Percentiles rank a stretch among this genome's conserved stretches.
These are phyloP conservation scores for Trachemys scripta DNA, from an alignment of 2,113 vertebrate genomes.

Conservation along the genomic window DNA sequence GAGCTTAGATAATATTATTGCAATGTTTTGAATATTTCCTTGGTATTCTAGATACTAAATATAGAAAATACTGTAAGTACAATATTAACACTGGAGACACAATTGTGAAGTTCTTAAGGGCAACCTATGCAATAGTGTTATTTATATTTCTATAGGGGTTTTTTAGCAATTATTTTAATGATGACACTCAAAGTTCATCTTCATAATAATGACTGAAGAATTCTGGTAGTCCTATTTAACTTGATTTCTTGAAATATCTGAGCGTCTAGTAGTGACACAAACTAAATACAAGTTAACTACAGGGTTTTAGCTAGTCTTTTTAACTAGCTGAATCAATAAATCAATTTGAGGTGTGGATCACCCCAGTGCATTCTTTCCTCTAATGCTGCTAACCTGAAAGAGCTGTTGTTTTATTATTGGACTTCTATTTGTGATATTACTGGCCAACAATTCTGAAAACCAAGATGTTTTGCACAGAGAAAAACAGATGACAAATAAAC, in stretches of 20 bases:
- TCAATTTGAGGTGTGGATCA: conserved; percentile 61
- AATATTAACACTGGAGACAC: fast-evolving
- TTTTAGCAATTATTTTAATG: neutral
- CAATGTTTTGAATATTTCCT: neutral
- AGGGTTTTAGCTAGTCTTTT: conserved; percentile 49
- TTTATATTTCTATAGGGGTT: neutral
- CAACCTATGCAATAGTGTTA: neutral
- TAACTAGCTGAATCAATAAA: conserved; percentile 74
- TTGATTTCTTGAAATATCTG: conserved; percentile 59
- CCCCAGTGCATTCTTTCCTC: conserved; percentile 23
- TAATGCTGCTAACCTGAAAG: conserved; percentile 44
- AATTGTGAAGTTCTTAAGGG: neutral
- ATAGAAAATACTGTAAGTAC: fast-evolving
- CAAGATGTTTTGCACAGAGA: conserved; percentile 63
- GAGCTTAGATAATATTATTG: neutral
- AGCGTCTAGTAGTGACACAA: conserved; percentile 45
- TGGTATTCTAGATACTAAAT: neutral
- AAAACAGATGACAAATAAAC: conserved; percentile 72
- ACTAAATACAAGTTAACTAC: conserved; percentile 64
- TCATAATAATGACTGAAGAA: conserved; percentile 1
- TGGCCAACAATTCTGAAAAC: conserved; percentile 57
- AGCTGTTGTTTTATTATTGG: conserved; percentile 49
- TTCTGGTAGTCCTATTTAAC: conserved; percentile 26
- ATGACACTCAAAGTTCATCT: conserved; percentile 4
- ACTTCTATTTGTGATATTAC: conserved; percentile 55